Conservation (phyloP, 2,888 invertebrate genomes). For the Acrobasis suavella region DNA sequence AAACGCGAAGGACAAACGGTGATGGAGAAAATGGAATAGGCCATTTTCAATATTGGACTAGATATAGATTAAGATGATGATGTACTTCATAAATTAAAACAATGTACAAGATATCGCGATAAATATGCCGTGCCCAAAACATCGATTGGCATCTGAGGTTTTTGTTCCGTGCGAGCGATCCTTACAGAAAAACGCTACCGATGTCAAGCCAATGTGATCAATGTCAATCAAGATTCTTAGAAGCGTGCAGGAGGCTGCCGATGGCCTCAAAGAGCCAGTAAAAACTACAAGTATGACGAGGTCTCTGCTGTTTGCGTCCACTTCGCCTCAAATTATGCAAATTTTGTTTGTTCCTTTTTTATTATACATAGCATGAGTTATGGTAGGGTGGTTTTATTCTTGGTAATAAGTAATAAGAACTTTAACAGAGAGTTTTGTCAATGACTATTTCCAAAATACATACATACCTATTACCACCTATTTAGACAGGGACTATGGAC, state of each 20-base stretch:
- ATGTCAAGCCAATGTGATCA: slow-evolving; percentile 7
- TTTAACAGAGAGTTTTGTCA: too few relatives aligned
- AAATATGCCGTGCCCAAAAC: not conserved
- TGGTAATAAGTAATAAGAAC: not conserved
- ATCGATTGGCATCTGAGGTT: not conserved
- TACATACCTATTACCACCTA: too few relatives aligned
- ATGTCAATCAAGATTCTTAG: slow-evolving; percentile 22
- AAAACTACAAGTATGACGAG: slow-evolving; percentile 18
- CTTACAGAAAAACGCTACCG: not conserved
- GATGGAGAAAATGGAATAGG: too few relatives aligned
- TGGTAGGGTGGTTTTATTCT: not conserved
- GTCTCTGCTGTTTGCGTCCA: slow-evolving; percentile 6
- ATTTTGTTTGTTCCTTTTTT: slow-evolving; percentile 3
- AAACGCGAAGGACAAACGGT: too few relatives aligned
- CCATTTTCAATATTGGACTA: too few relatives aligned
- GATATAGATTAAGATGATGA: not conserved
- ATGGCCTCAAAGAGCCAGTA: slow-evolving; percentile 20
- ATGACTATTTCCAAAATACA: too few relatives aligned
- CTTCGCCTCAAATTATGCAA: not conserved
- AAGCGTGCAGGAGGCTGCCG: slow-evolving; percentile 8
- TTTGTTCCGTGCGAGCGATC: slow-evolving; percentile 27
- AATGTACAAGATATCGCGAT: not conserved
- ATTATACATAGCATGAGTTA: slow-evolving; percentile 1
- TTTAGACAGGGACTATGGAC: too few relatives aligned
- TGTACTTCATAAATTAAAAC: not conserved